Evolutionary conservation across 2,797 vertebrate genomes (phyloP).

Genomic region (Platyrinchus mystaceus): DNA sequence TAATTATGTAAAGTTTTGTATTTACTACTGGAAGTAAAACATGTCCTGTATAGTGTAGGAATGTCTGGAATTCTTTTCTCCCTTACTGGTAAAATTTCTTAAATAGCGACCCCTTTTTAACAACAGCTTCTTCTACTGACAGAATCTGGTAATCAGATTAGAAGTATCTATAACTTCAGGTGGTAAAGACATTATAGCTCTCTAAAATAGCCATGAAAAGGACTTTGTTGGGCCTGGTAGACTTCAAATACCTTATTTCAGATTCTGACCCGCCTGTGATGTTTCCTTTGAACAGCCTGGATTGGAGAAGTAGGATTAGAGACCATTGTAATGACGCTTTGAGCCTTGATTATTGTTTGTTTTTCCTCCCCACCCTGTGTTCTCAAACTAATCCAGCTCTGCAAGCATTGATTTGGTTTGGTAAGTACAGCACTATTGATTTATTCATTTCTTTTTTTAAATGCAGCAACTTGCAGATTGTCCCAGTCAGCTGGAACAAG

Average conservation of each 20-base stretch:
- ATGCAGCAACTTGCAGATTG: background rate
- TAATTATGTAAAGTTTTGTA: conserved; percentile 80
- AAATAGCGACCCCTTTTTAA: conserved; percentile 60
- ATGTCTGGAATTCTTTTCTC: conserved; percentile 71
- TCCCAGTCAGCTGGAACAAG: background rate
- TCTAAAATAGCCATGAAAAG: conserved; percentile 58
- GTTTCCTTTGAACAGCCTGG: background rate
- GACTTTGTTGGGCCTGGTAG: conserved; percentile 60
- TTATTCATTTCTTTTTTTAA: background rate
- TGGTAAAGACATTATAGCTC: conserved; percentile 42
- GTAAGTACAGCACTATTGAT: background rate
- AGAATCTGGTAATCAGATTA: conserved; percentile 59
- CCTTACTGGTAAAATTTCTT: conserved; percentile 67
- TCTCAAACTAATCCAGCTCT: conserved; percentile 2
- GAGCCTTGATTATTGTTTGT: background rate
- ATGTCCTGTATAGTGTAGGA: conserved; percentile 76
- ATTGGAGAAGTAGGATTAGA: conserved; percentile 15
- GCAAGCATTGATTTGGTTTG: background rate
- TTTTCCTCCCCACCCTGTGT: background rate
- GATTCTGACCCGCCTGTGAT: background rate
- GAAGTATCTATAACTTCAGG: conserved; percentile 63
- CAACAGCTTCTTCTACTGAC: conserved; percentile 57
- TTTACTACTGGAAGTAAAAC: conserved; percentile 78
- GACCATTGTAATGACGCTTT: conserved; percentile 6
- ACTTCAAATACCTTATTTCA: conserved; percentile 55